These are phyloP conservation scores for Temnothorax longispinosus DNA, from an alignment of 1,140 invertebrate genomes.

Conservation along the genomic window DNA sequence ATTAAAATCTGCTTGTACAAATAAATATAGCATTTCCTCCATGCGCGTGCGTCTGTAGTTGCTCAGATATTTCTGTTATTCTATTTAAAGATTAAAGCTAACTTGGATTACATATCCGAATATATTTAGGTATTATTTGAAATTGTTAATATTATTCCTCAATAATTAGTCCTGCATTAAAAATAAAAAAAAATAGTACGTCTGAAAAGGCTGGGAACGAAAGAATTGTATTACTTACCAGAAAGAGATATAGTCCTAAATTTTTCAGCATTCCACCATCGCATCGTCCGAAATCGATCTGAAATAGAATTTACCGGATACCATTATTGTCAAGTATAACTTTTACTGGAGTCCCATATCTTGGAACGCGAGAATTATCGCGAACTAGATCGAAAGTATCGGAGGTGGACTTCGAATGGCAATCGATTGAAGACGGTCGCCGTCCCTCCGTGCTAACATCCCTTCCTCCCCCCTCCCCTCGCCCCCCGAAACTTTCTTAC, in stretches of 20 bases:
- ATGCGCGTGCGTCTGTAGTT: not conserved
- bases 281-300: not conserved
- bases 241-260: not conserved
- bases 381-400: slow-evolving; percentile 6
- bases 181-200: too few species aligned
- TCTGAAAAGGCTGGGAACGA: not conserved
- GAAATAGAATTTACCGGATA: slow-evolving; percentile 9
- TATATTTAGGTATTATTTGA: not conserved
- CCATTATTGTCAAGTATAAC: not conserved
- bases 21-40: not conserved
- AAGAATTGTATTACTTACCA: not conserved
- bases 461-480: too few species aligned
- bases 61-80: not conserved
- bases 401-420: slow-evolving; percentile 16
- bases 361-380: slow-evolving; percentile 43
- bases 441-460: not conserved
- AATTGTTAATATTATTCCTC: not conserved
- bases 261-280: not conserved
- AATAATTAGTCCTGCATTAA: not conserved
- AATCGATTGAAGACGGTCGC: slow-evolving; percentile 9
- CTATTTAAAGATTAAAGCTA: not conserved
- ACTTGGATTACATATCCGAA: not conserved
- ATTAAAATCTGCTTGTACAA: not conserved
- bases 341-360: not conserved
- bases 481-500: slow-evolving; percentile 27